These are phyloP conservation scores for Euplexia lucipara DNA, from an alignment of 2,888 invertebrate species.

Conservation along the genomic window DNA sequence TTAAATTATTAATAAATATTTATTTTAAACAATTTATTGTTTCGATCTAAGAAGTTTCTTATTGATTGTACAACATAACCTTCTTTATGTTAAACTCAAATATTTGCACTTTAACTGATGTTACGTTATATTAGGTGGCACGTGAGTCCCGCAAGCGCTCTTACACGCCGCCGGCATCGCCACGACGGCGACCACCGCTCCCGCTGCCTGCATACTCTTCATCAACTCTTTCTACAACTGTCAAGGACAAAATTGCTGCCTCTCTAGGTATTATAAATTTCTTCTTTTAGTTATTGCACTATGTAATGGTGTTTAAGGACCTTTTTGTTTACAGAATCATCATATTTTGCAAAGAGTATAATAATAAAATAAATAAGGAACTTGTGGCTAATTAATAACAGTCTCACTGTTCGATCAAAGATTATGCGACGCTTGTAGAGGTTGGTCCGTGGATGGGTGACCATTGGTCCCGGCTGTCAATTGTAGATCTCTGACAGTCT, in stretches of 20 bases:
- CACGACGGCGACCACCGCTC: slow-evolving; percentile 81
- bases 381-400: too few species aligned
- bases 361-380: background rate
- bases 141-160: slow-evolving; percentile 84
- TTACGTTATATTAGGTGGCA: slow-evolving; percentile 72
- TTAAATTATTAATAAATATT: slow-evolving; percentile 17
- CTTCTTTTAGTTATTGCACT: slow-evolving; percentile 4
- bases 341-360: background rate
- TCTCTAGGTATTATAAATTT: slow-evolving; percentile 78
- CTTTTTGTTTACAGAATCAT: background rate
- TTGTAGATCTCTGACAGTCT: too few species aligned
- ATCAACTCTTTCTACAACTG: slow-evolving; percentile 85
- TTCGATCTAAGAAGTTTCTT: slow-evolving; percentile 15
- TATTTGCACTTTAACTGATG: slow-evolving; percentile 23
- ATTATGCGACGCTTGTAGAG: too few species aligned
- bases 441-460: too few species aligned
- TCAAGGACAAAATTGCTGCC: slow-evolving; percentile 89
- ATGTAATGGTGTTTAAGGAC: background rate
- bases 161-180: slow-evolving; percentile 84
- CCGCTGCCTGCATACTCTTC: slow-evolving; percentile 81
- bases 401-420: too few species aligned
- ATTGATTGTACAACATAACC: slow-evolving; percentile 11
- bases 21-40: slow-evolving; percentile 20
- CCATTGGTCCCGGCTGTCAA: too few species aligned
- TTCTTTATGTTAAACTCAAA: background rate